Percentiles rank a stretch among this genome's conserved stretches.
Conservation (phyloP, 2,888 invertebrate genomes). For the Chouioia cunea region DNA sequence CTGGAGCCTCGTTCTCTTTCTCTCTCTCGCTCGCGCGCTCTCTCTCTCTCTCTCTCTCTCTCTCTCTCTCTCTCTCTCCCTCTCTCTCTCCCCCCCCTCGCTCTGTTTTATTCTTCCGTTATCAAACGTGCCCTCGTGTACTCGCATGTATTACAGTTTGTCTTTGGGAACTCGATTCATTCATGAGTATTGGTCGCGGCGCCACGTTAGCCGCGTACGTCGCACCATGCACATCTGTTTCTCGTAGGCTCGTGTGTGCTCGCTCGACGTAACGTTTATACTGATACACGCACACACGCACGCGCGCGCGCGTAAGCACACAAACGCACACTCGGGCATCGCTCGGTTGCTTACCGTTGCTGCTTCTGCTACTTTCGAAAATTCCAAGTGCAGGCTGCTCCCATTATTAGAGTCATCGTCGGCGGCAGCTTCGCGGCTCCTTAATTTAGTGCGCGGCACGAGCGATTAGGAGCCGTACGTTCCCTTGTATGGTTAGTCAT, state of each 20-base stretch:
- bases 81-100: neutral
- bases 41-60: slow-evolving; percentile 6
- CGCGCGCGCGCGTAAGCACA: neutral
- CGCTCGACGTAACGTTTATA: too few species aligned
- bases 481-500: too few species aligned
- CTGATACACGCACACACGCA: neutral
- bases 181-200: slow-evolving; percentile 11
- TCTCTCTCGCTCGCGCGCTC: slow-evolving; percentile 13
- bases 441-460: slow-evolving; percentile 34
- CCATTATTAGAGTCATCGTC: too few species aligned
- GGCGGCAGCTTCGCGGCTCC: slow-evolving; percentile 1
- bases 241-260: too few species aligned
- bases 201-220: neutral
- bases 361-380: too few species aligned
- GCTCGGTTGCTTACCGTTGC: too few species aligned
- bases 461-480: too few species aligned
- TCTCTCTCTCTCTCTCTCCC: slow-evolving; percentile 14
- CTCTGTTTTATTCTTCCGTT: slow-evolving; percentile 17
- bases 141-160: slow-evolving; percentile 13
- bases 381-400: neutral
- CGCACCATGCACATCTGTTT: too few species aligned
- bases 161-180: slow-evolving; percentile 34
- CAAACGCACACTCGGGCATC: neutral
- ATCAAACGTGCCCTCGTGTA: slow-evolving; percentile 6
- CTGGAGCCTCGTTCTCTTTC: neutral